phyloP scores from a whole-genome alignment of 2,888 invertebrate genomes.

The Salpingus planirostris region DNA sequence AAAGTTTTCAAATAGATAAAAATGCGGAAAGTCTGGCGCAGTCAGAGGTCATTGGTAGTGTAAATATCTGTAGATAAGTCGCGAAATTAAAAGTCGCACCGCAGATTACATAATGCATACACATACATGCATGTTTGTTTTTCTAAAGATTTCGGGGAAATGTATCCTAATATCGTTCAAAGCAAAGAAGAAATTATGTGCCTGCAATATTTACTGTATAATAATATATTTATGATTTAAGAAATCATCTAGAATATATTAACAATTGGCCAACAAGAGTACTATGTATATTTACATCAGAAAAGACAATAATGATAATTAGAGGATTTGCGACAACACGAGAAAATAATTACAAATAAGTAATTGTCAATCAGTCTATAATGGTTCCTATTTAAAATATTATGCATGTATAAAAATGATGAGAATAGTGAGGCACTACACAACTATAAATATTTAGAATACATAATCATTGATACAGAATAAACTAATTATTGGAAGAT shows the following conservation, averaged over 20 bases:
- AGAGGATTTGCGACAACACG: constrained; percentile 10
- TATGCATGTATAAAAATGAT: constrained; percentile 16
- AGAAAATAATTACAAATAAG: constrained; percentile 12
- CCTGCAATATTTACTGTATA: no score
- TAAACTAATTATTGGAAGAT: constrained; percentile 10
- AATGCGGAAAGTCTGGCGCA: no score
- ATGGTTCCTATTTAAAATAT: constrained; percentile 17
- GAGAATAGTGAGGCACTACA: constrained; percentile 19
- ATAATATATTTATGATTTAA: constrained; percentile 12
- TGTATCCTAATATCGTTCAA: no score
- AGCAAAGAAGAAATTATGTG: no score
- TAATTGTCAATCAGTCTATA: constrained; percentile 20
- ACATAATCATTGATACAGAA: no score
- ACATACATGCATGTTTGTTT: no score
- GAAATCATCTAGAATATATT: constrained; percentile 14
- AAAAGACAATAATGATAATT: constrained; percentile 3
- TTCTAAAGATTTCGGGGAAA: no score
- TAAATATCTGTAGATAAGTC: no score
- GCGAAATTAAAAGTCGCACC: no score
- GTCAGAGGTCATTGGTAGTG: no score
- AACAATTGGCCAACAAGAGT: constrained; percentile 14
- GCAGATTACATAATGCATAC: no score
- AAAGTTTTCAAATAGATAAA: no score
- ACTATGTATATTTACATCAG: constrained; percentile 14
- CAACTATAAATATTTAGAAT: constrained; percentile 10